Conservation (phyloP, 2,888 invertebrate species). For the Zaprionus lineosus region DNA sequence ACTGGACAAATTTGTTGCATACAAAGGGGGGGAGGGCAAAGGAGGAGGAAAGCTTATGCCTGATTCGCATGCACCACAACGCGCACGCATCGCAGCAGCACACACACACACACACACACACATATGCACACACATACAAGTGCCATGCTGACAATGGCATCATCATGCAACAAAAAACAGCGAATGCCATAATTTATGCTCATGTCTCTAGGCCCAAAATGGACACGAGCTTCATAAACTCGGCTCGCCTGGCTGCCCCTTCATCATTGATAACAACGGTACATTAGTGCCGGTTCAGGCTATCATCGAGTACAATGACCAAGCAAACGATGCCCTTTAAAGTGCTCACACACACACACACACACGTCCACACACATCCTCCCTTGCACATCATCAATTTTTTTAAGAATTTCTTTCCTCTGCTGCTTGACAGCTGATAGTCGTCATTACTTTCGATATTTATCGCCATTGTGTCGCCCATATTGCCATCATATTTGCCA, state of each 20-base stretch:
- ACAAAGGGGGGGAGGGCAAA: slow-evolving; percentile 31
- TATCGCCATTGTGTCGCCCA: slow-evolving; percentile 47
- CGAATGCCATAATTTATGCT: slow-evolving; percentile 58
- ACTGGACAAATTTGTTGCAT: slow-evolving; percentile 53
- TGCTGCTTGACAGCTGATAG: slow-evolving; percentile 31
- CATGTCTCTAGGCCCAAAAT: slow-evolving; percentile 41
- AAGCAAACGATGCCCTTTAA: slow-evolving; percentile 38
- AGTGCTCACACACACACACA: slow-evolving; percentile 23
- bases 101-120: slow-evolving; percentile 2
- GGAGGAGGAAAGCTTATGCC: slow-evolving; percentile 41
- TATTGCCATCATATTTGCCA: slow-evolving; percentile 23
- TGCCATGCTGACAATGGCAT: slow-evolving; percentile 43
- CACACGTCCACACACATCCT: neutral
- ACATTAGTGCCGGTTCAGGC: slow-evolving; percentile 54
- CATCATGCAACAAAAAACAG: slow-evolving; percentile 24
- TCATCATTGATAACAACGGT: slow-evolving; percentile 72
- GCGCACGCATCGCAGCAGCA: slow-evolving; percentile 19
- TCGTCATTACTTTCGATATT: slow-evolving; percentile 55
- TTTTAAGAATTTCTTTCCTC: slow-evolving; percentile 25
- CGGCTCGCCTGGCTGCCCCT: slow-evolving; percentile 58
- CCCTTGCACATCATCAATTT: slow-evolving; percentile 1
- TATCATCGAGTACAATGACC: slow-evolving; percentile 54
- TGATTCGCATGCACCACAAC: slow-evolving; percentile 28
- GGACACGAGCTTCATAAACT: slow-evolving; percentile 46
- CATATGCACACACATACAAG: neutral